Percentiles rank a stretch among this genome's conserved stretches.
Conservation (phyloP, 2,113 vertebrate species). For the Phylloscopus trochilus region DNA sequence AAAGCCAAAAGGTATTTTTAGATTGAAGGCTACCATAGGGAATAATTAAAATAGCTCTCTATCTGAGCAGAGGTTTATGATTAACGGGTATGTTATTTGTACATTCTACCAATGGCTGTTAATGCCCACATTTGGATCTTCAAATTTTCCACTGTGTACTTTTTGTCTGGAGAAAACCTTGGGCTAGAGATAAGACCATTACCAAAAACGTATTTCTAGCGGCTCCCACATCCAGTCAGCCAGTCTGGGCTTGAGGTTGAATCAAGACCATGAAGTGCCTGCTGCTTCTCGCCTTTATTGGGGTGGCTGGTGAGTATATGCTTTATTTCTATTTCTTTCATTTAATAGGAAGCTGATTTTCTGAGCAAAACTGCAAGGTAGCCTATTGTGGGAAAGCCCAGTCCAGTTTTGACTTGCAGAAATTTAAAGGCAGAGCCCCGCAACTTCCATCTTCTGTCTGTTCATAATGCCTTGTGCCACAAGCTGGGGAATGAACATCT, state of each 20-base stretch:
- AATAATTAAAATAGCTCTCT: not conserved
- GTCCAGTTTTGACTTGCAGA: not conserved
- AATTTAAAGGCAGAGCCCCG: not conserved
- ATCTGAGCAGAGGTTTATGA: not conserved
- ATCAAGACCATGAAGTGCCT: constrained; percentile 21
- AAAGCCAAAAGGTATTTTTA: not conserved
- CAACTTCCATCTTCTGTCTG: not conserved
- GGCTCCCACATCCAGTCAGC: not conserved
- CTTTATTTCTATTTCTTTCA: not conserved
- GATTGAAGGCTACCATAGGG: not conserved
- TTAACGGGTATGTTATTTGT: not conserved
- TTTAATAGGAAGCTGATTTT: not conserved
- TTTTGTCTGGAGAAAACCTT: constrained; percentile 20
- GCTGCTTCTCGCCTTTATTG: not conserved
- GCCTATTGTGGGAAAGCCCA: not conserved
- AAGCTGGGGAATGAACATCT: not conserved
- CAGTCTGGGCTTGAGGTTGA: not conserved
- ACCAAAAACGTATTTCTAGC: not conserved
- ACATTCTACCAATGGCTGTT: not conserved
- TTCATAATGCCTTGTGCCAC: not conserved
- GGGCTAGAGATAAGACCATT: not conserved
- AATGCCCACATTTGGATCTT: not conserved
- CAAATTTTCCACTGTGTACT: constrained; percentile 15
- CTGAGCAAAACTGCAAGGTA: not conserved
- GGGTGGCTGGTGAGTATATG: not conserved